phyloP scores from a whole-genome alignment of 2,113 vertebrate genomes.

The Anhinga anhinga region DNA sequence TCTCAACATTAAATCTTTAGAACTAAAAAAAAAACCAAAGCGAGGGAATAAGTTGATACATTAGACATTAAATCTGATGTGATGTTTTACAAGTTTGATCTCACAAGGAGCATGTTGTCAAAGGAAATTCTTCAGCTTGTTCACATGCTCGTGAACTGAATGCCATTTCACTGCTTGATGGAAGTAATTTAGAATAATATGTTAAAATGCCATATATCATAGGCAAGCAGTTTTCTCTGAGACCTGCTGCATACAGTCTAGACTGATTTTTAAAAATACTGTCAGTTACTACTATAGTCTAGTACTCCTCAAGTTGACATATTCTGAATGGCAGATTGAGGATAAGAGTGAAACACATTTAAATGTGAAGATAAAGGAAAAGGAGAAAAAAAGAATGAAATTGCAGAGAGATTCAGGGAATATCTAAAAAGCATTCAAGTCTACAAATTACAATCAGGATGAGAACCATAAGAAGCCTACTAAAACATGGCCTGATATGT shows the following conservation, averaged over 20 bases:
- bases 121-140: slow-evolving; percentile 58
- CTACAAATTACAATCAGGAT: slow-evolving; percentile 63
- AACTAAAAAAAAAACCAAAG: neutral
- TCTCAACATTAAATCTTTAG: slow-evolving; percentile 52
- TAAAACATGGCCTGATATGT: neutral
- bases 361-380: slow-evolving; percentile 54
- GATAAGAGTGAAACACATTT: slow-evolving; percentile 64
- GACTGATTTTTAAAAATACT: slow-evolving; percentile 48
- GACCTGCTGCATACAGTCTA: slow-evolving; percentile 34
- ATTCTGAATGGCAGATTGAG: slow-evolving; percentile 67
- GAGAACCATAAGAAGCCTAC: neutral
- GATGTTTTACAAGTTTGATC: slow-evolving; percentile 63
- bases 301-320: slow-evolving; percentile 59
- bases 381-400: slow-evolving; percentile 10
- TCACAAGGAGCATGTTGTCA: slow-evolving; percentile 60
- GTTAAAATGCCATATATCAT: slow-evolving; percentile 43
- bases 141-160: slow-evolving; percentile 31
- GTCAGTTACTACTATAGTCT: slow-evolving; percentile 52
- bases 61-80: slow-evolving; percentile 57
- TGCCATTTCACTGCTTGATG: slow-evolving; percentile 54
- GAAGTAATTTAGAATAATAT: slow-evolving; percentile 67
- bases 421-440: slow-evolving; percentile 53
- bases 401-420: slow-evolving; percentile 33
- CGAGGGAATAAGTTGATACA: slow-evolving; percentile 11
- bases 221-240: slow-evolving; percentile 38